A percentile compares a stretch with the other conserved stretches of the same genome.
phyloP scores from a whole-genome alignment of 2,797 vertebrate species.

The Alcedo quadribrachys region DNA sequence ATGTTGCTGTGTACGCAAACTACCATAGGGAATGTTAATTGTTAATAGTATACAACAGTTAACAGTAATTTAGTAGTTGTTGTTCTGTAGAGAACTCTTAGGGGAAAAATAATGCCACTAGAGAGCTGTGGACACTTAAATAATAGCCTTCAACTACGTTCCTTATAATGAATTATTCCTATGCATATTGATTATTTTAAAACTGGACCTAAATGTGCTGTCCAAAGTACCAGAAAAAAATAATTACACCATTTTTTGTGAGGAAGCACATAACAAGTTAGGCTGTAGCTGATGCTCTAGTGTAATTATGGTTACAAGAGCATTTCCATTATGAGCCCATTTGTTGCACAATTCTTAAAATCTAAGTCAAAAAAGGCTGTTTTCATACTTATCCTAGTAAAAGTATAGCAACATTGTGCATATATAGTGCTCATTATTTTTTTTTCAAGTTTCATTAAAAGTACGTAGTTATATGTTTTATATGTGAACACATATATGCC shows the following conservation, averaged over 20 bases:
- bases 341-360: neutral
- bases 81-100: neutral
- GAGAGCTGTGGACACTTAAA: neutral
- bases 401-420: neutral
- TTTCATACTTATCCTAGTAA: neutral
- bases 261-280: neutral
- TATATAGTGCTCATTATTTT: neutral
- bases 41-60: neutral
- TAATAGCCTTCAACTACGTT: neutral
- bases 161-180: neutral
- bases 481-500: neutral
- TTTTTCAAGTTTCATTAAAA: neutral
- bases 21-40: neutral
- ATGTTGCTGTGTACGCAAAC: neutral
- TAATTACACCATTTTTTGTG: neutral
- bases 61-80: neutral
- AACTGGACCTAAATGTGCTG: neutral
- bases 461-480: neutral
- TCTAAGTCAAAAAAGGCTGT: neutral
- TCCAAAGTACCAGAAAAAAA: neutral
- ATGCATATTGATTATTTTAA: neutral
- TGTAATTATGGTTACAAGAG: neutral
- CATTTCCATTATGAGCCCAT: neutral
- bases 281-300: neutral
- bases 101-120: neutral